Percentiles rank a stretch among this genome's conserved stretches.
These are phyloP conservation scores for Pangasius macronema DNA, from an alignment of 2,797 vertebrate species.

Conservation along the genomic window DNA sequence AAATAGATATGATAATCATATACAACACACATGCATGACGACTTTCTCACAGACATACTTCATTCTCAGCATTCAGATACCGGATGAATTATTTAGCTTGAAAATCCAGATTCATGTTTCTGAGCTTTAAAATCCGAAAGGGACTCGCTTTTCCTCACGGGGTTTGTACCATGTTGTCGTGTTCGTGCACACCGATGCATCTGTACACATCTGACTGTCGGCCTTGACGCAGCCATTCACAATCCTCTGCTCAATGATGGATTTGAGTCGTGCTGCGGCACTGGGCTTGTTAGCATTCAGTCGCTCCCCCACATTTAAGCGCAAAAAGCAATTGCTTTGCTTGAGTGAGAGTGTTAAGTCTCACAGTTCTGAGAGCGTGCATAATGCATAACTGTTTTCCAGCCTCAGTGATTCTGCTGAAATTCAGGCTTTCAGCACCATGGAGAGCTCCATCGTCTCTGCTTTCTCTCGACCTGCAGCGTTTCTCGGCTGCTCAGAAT, in stretches of 20 bases:
- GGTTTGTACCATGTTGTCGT: slow-evolving; percentile 16
- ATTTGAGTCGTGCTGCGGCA: slow-evolving; percentile 39
- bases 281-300: slow-evolving; percentile 64
- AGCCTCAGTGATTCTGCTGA: slow-evolving; percentile 62
- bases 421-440: slow-evolving; percentile 77
- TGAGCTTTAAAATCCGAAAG: slow-evolving; percentile 8
- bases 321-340: slow-evolving; percentile 62
- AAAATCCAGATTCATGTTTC: background rate
- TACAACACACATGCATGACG: background rate
- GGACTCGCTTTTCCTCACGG: background rate
- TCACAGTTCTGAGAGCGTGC: slow-evolving; percentile 61
- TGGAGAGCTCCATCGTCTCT: slow-evolving; percentile 69
- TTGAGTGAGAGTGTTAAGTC: slow-evolving; percentile 61
- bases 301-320: slow-evolving; percentile 54
- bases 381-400: slow-evolving; percentile 54
- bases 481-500: slow-evolving; percentile 36
- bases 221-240: slow-evolving; percentile 5
- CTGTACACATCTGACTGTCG: slow-evolving; percentile 8
- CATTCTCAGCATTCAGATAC: slow-evolving; percentile 5
- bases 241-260: slow-evolving; percentile 19
- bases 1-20: slow-evolving; percentile 1
- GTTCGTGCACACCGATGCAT: slow-evolving; percentile 31
- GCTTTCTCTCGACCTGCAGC: slow-evolving; percentile 21
- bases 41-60: slow-evolving; percentile 6
- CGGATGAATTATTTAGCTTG: background rate